Percentiles rank a stretch among this genome's conserved stretches.
Conservation (phyloP, 2,797 vertebrate species). For the Sciaenops ocellatus region DNA sequence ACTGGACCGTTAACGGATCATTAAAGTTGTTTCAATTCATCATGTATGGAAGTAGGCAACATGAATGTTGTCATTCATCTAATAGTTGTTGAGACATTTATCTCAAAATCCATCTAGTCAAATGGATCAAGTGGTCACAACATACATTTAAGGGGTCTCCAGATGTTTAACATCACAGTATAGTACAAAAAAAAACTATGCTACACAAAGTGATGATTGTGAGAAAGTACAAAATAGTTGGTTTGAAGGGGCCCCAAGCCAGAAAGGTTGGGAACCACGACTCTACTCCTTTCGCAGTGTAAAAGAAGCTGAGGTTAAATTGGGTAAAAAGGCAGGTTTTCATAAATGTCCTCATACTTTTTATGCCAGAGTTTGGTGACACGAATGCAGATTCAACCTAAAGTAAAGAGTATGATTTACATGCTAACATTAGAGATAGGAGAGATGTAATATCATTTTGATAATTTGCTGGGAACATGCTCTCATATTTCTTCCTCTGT, state of each 20-base stretch:
- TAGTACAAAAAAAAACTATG: neutral
- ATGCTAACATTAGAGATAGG: neutral
- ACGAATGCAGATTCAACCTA: neutral
- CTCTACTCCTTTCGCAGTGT: neutral
- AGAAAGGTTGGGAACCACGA: neutral
- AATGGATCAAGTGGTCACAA: neutral
- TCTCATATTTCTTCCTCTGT: conserved; percentile 15
- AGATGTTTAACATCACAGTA: neutral
- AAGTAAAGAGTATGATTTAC: neutral
- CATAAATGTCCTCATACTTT: no score
- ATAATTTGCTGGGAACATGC: neutral
- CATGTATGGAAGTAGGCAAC: neutral
- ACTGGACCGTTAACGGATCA: no score
- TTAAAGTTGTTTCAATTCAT: neutral
- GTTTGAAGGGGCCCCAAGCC: neutral
- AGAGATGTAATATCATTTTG: neutral
- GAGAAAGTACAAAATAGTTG: no score
- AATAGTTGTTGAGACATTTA: neutral
- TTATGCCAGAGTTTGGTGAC: neutral
- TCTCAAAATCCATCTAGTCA: neutral
- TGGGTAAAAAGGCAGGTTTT: neutral
- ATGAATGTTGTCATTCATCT: neutral
- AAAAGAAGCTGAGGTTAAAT: neutral
- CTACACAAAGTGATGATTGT: neutral
- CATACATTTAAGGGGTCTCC: neutral